Evolutionary conservation across 2,888 invertebrate species (phyloP), one percentile per base, ranked within the genome.

Genomic region (Meta bourneti): DNA sequence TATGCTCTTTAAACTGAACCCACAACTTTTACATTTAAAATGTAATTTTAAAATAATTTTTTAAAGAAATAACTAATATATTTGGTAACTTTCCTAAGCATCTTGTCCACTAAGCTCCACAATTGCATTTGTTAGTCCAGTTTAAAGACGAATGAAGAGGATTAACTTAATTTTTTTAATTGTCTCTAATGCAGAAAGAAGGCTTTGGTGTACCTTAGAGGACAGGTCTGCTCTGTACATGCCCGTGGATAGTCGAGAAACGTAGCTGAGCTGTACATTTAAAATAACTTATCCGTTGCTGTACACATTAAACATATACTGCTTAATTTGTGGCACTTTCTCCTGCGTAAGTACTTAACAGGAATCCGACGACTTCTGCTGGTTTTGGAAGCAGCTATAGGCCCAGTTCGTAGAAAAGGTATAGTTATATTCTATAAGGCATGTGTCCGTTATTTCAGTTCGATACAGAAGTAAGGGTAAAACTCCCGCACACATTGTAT

Each of bases 221-320:
- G 72, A 78, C 49, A 83, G 20, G 69, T 78, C 71, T 19, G 69
- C 20, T 71, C 75, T 74, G 70, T 81, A 85, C 81, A 90, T 69
- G 49, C 70, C 80, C 72, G 19, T 52, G 19, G 74, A 75, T 19
- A 81, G 75, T 74, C n/a, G 34, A 34, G 34, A 89, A 82, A 78
- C 34, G 69, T 51, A 74, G 70, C 89, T 51, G 71, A 71, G 83
- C 85, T 83, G 80, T 87, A 90, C 81, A 90, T 78, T 81, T 71
- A 51, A 75, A 87, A 91, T 87, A 87, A 91, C 87, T 91, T 83
- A 87, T 82, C 87, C 90, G 77, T 86, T 81, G 81, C 90, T 91
- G 52, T 86, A 91, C 90, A 86, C 77, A 81, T 83, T 86, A 8
- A 86, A 80, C 79, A 61, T 72, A 85, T 52, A 75, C 81, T 70